Base-by-base conservation (phyloP, 2,113 vertebrate genomes). In the Cynopterus brachyotis region DNA sequence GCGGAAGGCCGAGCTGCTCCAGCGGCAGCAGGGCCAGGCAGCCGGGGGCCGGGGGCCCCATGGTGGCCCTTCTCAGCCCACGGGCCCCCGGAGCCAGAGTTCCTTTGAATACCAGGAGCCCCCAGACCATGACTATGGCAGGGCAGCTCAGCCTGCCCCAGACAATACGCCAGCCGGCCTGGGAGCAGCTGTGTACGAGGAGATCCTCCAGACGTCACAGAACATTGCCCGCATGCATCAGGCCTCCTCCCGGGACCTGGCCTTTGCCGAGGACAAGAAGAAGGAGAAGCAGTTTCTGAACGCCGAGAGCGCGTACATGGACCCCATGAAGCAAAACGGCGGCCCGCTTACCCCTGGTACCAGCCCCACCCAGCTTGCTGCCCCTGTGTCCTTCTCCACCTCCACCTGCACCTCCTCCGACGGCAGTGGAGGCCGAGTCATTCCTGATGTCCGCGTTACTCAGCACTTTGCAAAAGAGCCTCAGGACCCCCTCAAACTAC, bases 1-100 rank as follows among this genome's bases (percentile, higher is more conserved):
- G 99, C 99, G 99, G 90, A 99, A 99, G 97, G 99, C 99, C 5
- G 99, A 99, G 98, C 98, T 99, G 96, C 99, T 99, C 97, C 99
- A 99, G 97, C 99, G 98, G 96, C 99, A 99, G 84, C 99, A 99
- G 82, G 97, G 97, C n/a, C 99, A 99, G 95, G 99, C 98, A 32
- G 95, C 97, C 6, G 98, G 98, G 73, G 97, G 98, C 26, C 98
- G 97, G 0, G 95, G 98, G 80, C 97, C 99, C 78, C 99, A 98
- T 12, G 96, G 99, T 0, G 83, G 95, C 45, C 17, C 97, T 40
- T 98, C 98, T 87, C 99, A 98, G 92, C 98, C 99, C 79, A 89
- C 97, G 15, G 98, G 99, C 16, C 35, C 87, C 42, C 98, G 96
- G 53, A 92, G 95, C 72, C 99, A 98, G 85, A 98, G 97, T 0